Percentiles rank a stretch among this genome's conserved stretches.
These are phyloP conservation scores for Polia nebulosa DNA, from an alignment of 2,888 invertebrate genomes.

Conservation along the genomic window DNA sequence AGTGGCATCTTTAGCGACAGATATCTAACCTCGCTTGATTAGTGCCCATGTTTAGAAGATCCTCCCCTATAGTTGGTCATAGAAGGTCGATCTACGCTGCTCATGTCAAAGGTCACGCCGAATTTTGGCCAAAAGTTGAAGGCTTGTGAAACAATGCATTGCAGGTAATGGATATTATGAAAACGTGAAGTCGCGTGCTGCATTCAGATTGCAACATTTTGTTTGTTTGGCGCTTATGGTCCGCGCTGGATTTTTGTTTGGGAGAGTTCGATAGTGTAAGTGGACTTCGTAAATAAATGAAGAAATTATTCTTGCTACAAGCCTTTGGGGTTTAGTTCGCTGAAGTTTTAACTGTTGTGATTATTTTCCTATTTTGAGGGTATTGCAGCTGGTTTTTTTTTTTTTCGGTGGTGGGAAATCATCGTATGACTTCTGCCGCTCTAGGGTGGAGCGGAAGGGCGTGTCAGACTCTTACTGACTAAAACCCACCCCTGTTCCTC, in stretches of 20 bases:
- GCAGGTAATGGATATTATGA: slow-evolving; percentile 65
- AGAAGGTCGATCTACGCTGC: slow-evolving; percentile 54
- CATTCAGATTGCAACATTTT: slow-evolving; percentile 65
- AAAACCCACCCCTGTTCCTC: too few species aligned
- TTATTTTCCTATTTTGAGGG: not conserved
- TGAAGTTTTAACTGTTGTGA: not conserved
- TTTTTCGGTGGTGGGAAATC: too few species aligned
- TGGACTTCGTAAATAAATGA: slow-evolving; percentile 22
- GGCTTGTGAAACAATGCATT: slow-evolving; percentile 69
- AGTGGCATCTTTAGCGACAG: slow-evolving; percentile 28
- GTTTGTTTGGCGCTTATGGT: slow-evolving; percentile 47
- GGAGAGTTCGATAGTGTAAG: slow-evolving; percentile 10
- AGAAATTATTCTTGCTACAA: not conserved
- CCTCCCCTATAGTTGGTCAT: slow-evolving; percentile 41
- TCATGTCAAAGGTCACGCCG: slow-evolving; percentile 62
- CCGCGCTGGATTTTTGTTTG: slow-evolving; percentile 26
- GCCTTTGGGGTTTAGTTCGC: not conserved
- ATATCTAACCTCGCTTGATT: slow-evolving; percentile 52
- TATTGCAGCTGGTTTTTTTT: too few species aligned
- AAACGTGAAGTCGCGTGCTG: slow-evolving; percentile 72
- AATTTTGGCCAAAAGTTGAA: slow-evolving; percentile 63
- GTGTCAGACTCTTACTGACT: too few species aligned
- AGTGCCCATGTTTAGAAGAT: slow-evolving; percentile 55
- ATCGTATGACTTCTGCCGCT: too few species aligned
- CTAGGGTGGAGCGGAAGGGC: too few species aligned